Evolutionary conservation across 2,888 invertebrate species (phyloP), one percentile per base, ranked within the genome.

Genomic region (Cryptus viduatorius): DNA sequence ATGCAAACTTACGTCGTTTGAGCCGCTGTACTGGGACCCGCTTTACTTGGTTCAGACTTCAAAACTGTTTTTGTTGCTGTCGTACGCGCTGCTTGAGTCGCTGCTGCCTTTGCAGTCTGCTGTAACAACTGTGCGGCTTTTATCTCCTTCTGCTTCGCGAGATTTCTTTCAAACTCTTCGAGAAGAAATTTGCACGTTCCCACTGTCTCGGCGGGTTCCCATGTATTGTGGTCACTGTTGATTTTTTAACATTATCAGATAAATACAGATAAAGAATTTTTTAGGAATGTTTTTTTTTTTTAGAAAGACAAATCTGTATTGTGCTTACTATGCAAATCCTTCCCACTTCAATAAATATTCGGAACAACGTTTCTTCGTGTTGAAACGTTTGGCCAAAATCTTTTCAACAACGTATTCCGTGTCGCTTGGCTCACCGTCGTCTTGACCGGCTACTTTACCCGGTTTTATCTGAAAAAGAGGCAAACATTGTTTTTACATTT

Each of bases 261-360:
- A 24, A 24, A 56, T 24, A 56, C 44, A 53, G 72, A 50, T 46
- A 56, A 68, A 31, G n/a, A 53, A 59, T 83, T 16, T 65, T 53
- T 73, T 56, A 16, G 5, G 72, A 78, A 71, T 59, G 77, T 75
- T 29, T 48, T 71, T 42, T 53, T 12, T 68, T 67, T n/a, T 44
- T 68, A 42, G 4, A 69, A 7, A 84, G 14, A 71, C 44, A 69
- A 53, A 42, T 71, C 7, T 29, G 69, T 50, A 73, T 65, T n/a
- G 72, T 78, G 89, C 96, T 95, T 88, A 96, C 96, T 96, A 96
- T 31, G 96, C 95, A 89, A 96, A 96, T 68, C 97, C 96, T 92
- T 97, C 97, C 98, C 98, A 98, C 93, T 98, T 98, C 71, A 98
- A 95, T 90, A 97, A 94, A 94, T 97, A 98, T 94, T 98, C 98